These are phyloP conservation scores for Elaphurus davidianus DNA, from an alignment of 2,113 vertebrate species.

Conservation along the genomic window DNA sequence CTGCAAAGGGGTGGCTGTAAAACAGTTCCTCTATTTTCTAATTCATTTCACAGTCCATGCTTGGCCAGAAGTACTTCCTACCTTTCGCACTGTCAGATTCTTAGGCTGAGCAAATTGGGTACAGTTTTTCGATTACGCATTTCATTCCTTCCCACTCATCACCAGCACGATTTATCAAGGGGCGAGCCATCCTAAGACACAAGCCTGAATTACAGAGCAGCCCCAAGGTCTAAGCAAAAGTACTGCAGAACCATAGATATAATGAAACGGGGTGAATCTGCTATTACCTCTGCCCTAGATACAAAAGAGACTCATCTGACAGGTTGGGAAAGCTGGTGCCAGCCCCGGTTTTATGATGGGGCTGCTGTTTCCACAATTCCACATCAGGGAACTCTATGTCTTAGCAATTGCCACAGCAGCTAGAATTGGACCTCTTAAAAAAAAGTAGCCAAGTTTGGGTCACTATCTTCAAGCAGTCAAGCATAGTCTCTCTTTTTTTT, in stretches of 20 bases:
- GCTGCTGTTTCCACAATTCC: not conserved
- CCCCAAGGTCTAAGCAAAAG: not conserved
- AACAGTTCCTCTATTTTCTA: conserved; percentile 14
- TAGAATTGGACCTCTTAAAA: not conserved
- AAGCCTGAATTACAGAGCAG: not conserved
- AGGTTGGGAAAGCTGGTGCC: not conserved
- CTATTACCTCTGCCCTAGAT: not conserved
- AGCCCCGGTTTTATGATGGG: not conserved
- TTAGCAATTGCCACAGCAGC: not conserved
- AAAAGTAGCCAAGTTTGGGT: not conserved
- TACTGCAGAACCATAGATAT: not conserved
- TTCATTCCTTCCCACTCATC: conserved; percentile 18
- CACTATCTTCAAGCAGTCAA: not conserved
- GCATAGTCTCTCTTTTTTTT: not conserved
- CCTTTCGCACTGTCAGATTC: not conserved
- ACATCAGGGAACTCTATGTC: not conserved
- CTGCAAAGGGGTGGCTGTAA: not conserved
- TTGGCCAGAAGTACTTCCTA: conserved; percentile 1
- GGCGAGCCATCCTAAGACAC: not conserved
- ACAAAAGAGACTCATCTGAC: not conserved
- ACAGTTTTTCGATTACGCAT: conserved; percentile 33
- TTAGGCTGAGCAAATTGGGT: conserved; percentile 28
- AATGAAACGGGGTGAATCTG: not conserved
- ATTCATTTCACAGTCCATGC: conserved; percentile 35
- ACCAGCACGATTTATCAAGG: conserved; percentile 5